phyloP scores from a whole-genome alignment of 2,113 vertebrate genomes.

The Hippocampus guttulatus region DNA sequence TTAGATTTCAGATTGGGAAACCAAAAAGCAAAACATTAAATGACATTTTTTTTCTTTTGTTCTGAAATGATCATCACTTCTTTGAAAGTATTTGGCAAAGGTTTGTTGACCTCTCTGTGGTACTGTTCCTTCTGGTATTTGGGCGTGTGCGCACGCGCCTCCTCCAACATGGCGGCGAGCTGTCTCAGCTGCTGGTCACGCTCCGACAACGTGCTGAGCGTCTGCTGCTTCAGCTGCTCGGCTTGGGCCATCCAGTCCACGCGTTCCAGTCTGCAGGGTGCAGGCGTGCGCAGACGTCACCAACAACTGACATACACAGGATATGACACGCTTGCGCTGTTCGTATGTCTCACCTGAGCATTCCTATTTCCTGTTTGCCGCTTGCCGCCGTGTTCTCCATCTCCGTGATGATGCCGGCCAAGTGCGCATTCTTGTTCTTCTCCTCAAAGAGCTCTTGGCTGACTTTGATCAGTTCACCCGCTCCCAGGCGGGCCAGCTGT shows the following conservation, averaged over 20 bases:
- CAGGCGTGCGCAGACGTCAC: neutral
- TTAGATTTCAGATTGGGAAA: too few species aligned
- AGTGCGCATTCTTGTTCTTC: constrained; percentile 51
- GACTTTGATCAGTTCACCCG: constrained; percentile 77
- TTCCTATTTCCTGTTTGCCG: constrained; percentile 65
- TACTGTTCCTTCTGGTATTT: constrained; percentile 62
- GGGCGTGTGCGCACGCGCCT: constrained; percentile 55
- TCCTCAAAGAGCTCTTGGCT: constrained; percentile 72
- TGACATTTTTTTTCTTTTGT: too few species aligned
- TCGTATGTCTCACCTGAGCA: constrained; percentile 56
- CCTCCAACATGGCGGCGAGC: constrained; percentile 71
- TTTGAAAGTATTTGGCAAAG: too few species aligned
- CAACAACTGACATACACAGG: neutral
- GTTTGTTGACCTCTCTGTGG: constrained; percentile 69
- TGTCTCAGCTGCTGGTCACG: constrained; percentile 80
- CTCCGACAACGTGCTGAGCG: constrained; percentile 77
- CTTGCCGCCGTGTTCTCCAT: constrained; percentile 50
- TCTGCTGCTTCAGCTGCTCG: constrained; percentile 80
- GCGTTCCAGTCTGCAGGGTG: constrained; percentile 65
- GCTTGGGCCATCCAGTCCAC: constrained; percentile 77
- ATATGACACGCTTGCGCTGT: neutral
- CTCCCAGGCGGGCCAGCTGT: constrained; percentile 77
- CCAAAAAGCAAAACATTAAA: too few species aligned
- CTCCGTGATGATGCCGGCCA: constrained; percentile 44
- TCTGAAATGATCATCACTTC: too few species aligned